These are phyloP conservation scores for Hemistola chrysoprasaria DNA, from an alignment of 2,888 invertebrate genomes.

Conservation along the genomic window DNA sequence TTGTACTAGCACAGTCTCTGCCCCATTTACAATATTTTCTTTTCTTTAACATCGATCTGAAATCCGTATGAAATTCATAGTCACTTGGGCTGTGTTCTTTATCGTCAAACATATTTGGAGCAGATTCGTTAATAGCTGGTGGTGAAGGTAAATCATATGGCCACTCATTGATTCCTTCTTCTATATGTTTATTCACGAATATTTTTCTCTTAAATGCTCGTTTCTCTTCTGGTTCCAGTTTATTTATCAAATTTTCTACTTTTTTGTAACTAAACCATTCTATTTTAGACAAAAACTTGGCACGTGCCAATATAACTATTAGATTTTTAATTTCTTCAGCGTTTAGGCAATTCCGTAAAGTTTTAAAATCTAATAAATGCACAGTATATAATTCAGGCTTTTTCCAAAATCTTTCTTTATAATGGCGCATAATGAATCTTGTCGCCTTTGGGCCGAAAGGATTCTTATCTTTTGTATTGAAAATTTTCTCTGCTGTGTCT, in stretches of 20 bases:
- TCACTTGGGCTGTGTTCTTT: conserved; percentile 4
- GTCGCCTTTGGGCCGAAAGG: conserved; percentile 27
- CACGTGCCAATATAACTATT: conserved; percentile 28
- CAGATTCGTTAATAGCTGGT: conserved; percentile 7
- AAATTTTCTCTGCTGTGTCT: conserved; percentile 32
- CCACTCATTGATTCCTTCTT: conserved; percentile 29
- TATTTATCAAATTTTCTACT: conserved; percentile 35
- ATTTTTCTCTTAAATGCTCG: conserved; percentile 32
- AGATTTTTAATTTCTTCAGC: conserved; percentile 30
- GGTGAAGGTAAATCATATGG: conserved; percentile 36
- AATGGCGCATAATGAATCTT: conserved; percentile 24
- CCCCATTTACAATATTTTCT: conserved; percentile 7
- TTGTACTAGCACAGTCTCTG: not conserved
- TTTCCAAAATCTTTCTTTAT: conserved; percentile 4
- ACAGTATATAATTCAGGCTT: conserved; percentile 10
- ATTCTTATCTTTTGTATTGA: conserved; percentile 3
- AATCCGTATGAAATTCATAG: not conserved
- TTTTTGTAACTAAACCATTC: conserved; percentile 32
- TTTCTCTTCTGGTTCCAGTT: conserved; percentile 27
- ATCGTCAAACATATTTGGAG: conserved; percentile 27
- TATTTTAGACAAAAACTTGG: conserved; percentile 20
- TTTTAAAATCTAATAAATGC: not conserved
- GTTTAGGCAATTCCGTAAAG: conserved; percentile 7
- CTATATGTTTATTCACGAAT: conserved; percentile 37
- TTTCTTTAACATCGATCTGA: conserved; percentile 2